phyloP scores from a whole-genome alignment of 2,113 vertebrate genomes.

The Cyanoramphus novaezelandiae region DNA sequence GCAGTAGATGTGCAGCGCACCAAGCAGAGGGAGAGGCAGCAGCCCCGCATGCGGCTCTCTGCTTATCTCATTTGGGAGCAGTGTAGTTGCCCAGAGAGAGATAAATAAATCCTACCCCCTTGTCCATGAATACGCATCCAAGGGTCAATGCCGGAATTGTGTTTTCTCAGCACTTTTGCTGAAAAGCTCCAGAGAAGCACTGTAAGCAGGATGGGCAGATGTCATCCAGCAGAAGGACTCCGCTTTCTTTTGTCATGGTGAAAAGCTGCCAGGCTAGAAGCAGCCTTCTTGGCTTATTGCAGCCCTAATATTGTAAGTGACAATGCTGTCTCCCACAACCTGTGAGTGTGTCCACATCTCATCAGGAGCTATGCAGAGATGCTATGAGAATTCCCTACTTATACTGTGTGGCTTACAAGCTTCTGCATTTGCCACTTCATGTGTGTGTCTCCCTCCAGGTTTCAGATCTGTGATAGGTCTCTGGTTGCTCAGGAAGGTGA shows the following conservation, averaged over 20 bases:
- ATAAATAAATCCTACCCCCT: neutral
- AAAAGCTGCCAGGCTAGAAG: constrained; percentile 31
- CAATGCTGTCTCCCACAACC: neutral
- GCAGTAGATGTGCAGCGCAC: neutral
- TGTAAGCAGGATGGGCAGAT: neutral
- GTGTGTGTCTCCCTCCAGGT: neutral
- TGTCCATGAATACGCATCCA: neutral
- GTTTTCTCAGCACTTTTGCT: neutral
- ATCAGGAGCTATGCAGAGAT: neutral
- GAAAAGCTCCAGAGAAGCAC: neutral
- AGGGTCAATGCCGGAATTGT: neutral
- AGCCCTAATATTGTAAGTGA: neutral
- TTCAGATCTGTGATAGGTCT: neutral
- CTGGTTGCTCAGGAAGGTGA: neutral
- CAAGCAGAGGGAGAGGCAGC: neutral
- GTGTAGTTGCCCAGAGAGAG: neutral
- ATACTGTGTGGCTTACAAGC: neutral
- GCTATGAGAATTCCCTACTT: neutral
- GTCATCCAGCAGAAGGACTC: constrained; percentile 16
- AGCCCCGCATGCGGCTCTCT: fast-evolving
- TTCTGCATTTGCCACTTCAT: neutral
- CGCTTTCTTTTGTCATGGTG: neutral
- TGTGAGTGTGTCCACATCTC: constrained; percentile 8
- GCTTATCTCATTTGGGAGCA: neutral
- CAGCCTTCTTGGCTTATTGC: neutral